phyloP scores from a whole-genome alignment of 1,140 invertebrate genomes.

The Brachionus asplanchnoidis region DNA sequence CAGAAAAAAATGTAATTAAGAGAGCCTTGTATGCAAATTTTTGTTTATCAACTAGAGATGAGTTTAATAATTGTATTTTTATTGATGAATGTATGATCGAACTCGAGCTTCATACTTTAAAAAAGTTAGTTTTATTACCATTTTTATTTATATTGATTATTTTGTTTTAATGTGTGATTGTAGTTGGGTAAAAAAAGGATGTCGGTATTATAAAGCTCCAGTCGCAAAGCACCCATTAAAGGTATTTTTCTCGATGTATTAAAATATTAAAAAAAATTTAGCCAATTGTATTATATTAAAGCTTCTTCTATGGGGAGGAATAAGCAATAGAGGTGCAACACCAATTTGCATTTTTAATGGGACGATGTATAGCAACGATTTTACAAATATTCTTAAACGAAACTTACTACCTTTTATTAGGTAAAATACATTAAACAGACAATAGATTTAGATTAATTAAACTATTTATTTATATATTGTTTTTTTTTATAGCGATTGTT shows the following conservation, averaged over 20 bases:
- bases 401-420: background rate
- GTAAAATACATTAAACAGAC: background rate
- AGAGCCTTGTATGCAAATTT: background rate
- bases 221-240: background rate
- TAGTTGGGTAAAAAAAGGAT: background rate
- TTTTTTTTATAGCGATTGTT: background rate
- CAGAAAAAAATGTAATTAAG: background rate
- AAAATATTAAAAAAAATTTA: no score
- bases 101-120: background rate
- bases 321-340: background rate
- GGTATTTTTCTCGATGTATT: background rate
- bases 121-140: background rate
- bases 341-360: slow-evolving; percentile 6
- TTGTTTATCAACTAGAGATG: background rate
- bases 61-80: background rate
- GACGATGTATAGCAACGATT: background rate
- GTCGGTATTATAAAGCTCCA: slow-evolving; percentile 13
- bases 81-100: background rate
- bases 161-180: no score
- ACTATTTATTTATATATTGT: background rate
- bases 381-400: background rate
- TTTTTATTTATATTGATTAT: background rate
- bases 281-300: background rate
- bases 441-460: no score
- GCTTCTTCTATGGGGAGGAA: background rate